A percentile compares a stretch with the other conserved stretches of the same genome.
phyloP scores from a whole-genome alignment of 2,797 vertebrate genomes.

The Limosa lapponica region DNA sequence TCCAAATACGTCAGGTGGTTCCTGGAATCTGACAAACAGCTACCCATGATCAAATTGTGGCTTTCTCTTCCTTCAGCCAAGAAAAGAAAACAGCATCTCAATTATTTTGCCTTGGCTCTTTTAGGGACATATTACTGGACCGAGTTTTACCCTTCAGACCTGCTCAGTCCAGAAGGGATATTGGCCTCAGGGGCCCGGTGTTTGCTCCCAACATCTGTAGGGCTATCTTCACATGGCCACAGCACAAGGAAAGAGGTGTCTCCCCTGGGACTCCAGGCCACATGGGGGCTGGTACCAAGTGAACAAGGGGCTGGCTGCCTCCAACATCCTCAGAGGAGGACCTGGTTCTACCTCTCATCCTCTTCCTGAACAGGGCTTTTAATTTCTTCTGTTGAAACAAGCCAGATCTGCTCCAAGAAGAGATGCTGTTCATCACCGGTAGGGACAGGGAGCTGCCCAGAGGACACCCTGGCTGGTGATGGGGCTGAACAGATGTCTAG shows the following conservation, averaged over 20 bases:
- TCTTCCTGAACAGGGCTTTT: not conserved
- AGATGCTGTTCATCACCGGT: not conserved
- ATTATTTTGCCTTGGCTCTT: not conserved
- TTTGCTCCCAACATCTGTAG: not conserved
- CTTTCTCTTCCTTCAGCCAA: not conserved
- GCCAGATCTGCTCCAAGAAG: not conserved
- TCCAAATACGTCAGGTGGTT: not conserved
- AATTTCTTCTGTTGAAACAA: not conserved
- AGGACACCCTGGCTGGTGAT: not conserved
- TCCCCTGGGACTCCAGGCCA: not conserved
- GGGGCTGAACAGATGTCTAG: not conserved
- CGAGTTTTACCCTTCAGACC: not conserved
- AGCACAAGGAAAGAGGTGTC: not conserved
- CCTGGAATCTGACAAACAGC: not conserved
- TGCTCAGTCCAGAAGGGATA: not conserved
- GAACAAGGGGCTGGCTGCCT: accelerated
- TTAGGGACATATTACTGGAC: not conserved
- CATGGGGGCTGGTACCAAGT: not conserved
- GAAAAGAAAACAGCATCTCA: not conserved
- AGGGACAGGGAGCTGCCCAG: not conserved
- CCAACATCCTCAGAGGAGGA: not conserved
- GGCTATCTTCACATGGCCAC: not conserved
- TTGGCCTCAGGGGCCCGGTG: not conserved
- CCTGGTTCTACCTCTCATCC: not conserved
- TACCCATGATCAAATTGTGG: not conserved